These are phyloP conservation scores for Pyrrhosoma nymphula DNA, from an alignment of 2,888 invertebrate genomes.

Conservation along the genomic window DNA sequence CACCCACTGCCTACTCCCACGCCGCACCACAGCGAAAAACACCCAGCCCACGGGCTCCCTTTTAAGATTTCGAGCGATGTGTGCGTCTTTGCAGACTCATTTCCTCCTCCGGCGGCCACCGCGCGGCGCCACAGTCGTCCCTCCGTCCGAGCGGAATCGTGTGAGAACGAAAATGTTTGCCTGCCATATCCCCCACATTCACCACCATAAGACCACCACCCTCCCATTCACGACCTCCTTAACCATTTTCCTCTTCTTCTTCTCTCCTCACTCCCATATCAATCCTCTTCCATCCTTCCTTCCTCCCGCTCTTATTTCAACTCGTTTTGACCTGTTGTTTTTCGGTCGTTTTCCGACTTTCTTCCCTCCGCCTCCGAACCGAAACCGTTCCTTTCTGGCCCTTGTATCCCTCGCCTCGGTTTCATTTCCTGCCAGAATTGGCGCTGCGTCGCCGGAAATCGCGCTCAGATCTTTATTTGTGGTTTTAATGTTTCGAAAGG, in stretches of 20 bases:
- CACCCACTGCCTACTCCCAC: neutral
- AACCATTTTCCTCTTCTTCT: neutral
- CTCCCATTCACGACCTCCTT: neutral
- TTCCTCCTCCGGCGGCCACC: neutral
- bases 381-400: slow-evolving; percentile 24
- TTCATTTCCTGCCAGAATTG: slow-evolving; percentile 53
- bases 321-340: slow-evolving; percentile 30
- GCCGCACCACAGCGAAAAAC: neutral
- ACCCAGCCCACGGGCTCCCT: neutral
- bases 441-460: slow-evolving; percentile 35
- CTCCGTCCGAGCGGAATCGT: slow-evolving; percentile 27
- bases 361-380: slow-evolving; percentile 1
- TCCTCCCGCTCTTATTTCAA: neutral
- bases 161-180: slow-evolving; percentile 49
- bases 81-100: neutral
- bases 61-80: slow-evolving; percentile 15
- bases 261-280: neutral
- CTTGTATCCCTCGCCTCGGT: slow-evolving; percentile 27
- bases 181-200: neutral
- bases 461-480: slow-evolving; percentile 46
- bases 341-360: slow-evolving; percentile 18
- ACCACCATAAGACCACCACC: neutral
- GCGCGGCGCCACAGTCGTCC: slow-evolving; percentile 6
- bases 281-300: neutral
- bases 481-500: slow-evolving; percentile 62